phyloP scores from a whole-genome alignment of 2,797 vertebrate species.

The Denticeps clupeoides region DNA sequence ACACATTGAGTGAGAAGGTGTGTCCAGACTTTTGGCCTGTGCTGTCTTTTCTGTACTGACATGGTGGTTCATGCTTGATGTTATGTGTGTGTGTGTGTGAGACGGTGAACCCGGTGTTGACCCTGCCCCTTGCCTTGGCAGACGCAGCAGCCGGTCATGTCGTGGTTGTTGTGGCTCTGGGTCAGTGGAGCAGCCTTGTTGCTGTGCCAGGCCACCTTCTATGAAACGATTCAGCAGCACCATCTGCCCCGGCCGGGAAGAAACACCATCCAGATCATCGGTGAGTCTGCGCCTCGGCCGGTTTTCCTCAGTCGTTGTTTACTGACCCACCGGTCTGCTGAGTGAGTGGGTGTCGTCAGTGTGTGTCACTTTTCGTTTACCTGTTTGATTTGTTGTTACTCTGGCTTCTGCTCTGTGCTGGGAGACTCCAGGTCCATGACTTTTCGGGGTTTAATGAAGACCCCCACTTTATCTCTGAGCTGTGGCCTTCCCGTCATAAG shows the following conservation, averaged over 20 bases:
- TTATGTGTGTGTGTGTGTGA: not conserved
- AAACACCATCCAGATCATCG: conserved; percentile 64
- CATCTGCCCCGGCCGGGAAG: conserved; percentile 86
- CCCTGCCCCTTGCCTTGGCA: conserved; percentile 29
- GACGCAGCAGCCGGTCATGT: conserved; percentile 87
- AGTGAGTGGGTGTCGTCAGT: no score
- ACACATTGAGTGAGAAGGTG: not conserved
- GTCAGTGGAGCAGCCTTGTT: conserved; percentile 86
- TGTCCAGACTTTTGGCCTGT: no score
- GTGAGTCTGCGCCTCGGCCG: conserved; percentile 42
- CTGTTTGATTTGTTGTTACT: no score
- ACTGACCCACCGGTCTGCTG: no score
- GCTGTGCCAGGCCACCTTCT: conserved; percentile 89
- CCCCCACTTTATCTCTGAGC: no score
- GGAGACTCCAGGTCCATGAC: no score
- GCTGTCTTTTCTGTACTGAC: not conserved
- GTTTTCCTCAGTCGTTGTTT: no score
- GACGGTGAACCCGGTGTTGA: not conserved
- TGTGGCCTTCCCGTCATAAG: no score
- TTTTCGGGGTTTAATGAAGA: no score
- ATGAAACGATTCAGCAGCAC: conserved; percentile 86
- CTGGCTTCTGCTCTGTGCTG: no score
- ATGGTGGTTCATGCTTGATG: not conserved
- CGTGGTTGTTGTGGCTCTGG: conserved; percentile 96
- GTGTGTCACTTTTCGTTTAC: no score